Conservation (phyloP, 2,888 invertebrate genomes). For the Protonemura montana region DNA sequence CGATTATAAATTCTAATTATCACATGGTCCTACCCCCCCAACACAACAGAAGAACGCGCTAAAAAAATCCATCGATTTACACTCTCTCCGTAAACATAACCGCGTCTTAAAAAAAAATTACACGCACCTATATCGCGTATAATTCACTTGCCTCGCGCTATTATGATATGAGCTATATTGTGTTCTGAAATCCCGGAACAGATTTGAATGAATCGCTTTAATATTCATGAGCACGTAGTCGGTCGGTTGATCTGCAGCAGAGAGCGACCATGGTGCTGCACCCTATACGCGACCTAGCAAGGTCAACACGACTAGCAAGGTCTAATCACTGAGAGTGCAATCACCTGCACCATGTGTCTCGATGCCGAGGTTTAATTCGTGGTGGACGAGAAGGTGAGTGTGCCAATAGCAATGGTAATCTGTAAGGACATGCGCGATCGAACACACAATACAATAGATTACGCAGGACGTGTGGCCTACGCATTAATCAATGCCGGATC, state of each 20-base stretch:
- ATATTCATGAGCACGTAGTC: conserved; percentile 22
- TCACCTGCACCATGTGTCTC: background rate
- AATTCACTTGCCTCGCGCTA: conserved; percentile 9
- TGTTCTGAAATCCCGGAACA: conserved; percentile 25
- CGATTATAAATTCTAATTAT: background rate
- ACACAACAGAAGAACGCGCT: background rate
- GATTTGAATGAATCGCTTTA: conserved; percentile 19
- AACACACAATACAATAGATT: background rate
- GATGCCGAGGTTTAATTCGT: background rate
- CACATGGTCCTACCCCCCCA: background rate
- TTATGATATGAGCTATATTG: conserved; percentile 1
- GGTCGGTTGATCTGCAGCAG: background rate
- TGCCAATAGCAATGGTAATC: background rate
- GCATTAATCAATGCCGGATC: background rate
- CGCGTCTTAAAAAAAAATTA: background rate
- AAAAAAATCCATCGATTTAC: background rate
- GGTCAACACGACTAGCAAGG: conserved; percentile 21
- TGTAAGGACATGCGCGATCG: conserved; percentile 14
- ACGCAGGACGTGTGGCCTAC: background rate
- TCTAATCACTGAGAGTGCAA: conserved; percentile 24
- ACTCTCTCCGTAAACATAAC: background rate
- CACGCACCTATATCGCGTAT: background rate
- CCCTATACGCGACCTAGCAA: conserved; percentile 24
- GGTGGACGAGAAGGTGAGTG: background rate
- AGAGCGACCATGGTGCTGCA: conserved; percentile 23